Conservation (phyloP, 2,113 vertebrate species). For the Ictalurus punctatus region DNA sequence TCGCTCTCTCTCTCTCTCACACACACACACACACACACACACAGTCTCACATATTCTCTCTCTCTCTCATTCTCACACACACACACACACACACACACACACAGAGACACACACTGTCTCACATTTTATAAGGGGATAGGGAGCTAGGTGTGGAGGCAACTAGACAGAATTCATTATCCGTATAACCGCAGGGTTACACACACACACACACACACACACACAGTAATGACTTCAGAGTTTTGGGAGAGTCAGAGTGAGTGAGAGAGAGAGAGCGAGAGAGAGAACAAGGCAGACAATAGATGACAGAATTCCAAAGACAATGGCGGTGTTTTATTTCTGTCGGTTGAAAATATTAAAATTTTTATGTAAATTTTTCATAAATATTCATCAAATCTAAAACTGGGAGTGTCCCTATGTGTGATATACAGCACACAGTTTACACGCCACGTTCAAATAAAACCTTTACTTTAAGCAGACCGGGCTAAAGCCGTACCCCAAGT, state of each 20-base stretch:
- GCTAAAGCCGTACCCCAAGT: not conserved
- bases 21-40: conserved; percentile 12
- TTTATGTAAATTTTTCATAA: not conserved
- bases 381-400: not conserved
- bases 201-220: conserved; percentile 54
- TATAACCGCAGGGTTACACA: conserved; percentile 77
- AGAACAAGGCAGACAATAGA: conserved; percentile 21
- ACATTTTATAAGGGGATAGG: conserved; percentile 70
- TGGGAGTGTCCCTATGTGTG: accelerated
- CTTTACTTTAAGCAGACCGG: not conserved
- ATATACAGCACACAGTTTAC: not conserved
- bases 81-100: conserved; percentile 3
- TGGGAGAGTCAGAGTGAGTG: conserved; percentile 54
- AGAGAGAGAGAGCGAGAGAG: conserved; percentile 7
- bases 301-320: conserved; percentile 4
- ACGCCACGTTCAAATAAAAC: not conserved
- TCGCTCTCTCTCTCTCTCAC: no score
- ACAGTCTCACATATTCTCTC: not conserved
- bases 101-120: conserved; percentile 71
- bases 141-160: conserved; percentile 74
- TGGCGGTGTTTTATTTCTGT: not conserved
- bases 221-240: conserved; percentile 94
- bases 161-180: conserved; percentile 95
- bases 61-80: not conserved
- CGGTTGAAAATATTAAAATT: not conserved